A percentile compares a stretch with the other conserved stretches of the same genome.
phyloP scores from a whole-genome alignment of 2,113 vertebrate species.

The Solea solea region DNA sequence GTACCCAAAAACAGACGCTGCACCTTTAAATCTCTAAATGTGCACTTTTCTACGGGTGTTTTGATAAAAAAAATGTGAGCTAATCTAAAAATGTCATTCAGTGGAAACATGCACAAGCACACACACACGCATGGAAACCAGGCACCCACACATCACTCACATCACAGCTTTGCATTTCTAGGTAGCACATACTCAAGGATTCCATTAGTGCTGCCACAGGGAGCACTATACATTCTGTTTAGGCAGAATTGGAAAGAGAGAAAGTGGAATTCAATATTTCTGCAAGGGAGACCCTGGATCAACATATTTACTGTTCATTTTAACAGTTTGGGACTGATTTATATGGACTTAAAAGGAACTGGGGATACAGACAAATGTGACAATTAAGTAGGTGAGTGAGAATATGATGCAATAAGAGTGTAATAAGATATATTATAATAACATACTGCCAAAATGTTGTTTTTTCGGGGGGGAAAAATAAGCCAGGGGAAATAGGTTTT shows the following conservation, averaged over 20 bases:
- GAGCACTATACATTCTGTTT: slow-evolving; percentile 49
- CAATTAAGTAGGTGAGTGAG: slow-evolving; percentile 50
- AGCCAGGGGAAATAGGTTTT: not conserved
- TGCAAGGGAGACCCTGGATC: slow-evolving; percentile 51
- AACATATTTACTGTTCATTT: slow-evolving; percentile 33
- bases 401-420: slow-evolving; percentile 30
- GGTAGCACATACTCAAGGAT: slow-evolving; percentile 53
- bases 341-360: slow-evolving; percentile 18
- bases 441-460: slow-evolving; percentile 34
- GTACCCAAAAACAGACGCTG: no score
- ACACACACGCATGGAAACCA: not conserved
- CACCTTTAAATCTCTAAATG: no score
- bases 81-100: no score
- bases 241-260: slow-evolving; percentile 51
- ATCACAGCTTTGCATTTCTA: slow-evolving; percentile 57
- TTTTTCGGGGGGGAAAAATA: slow-evolving; percentile 20
- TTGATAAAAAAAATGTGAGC: no score
- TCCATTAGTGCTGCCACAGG: slow-evolving; percentile 60
- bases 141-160: not conserved
- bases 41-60: no score
- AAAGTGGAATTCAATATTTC: slow-evolving; percentile 62
- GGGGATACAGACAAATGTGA: slow-evolving; percentile 25
- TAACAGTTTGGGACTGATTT: slow-evolving; percentile 52
- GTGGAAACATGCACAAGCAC: not conserved
- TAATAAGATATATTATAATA: slow-evolving; percentile 37